Evolutionary conservation across 2,797 vertebrate genomes (phyloP), one percentile per base, ranked within the genome.

Genomic region (Pelochelys cantorii): DNA sequence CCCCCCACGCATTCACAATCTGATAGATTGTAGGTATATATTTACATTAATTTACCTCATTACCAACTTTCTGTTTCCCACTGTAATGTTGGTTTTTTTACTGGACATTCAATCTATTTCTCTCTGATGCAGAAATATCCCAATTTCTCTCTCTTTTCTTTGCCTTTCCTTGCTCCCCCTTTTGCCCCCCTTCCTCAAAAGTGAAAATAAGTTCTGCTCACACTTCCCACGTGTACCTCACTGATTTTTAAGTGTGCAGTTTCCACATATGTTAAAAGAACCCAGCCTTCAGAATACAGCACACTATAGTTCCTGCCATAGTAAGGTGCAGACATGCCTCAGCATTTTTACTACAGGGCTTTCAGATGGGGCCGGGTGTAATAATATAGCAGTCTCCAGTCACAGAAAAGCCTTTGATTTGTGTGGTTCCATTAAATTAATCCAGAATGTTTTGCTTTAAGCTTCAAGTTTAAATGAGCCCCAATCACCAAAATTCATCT

Each of bases 11-110:
- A 8, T 59, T 9, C 10, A 56, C 8, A 56, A 31, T 12, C 29
- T 15, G 8, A 1, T 27, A 2, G 2, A 5, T 81, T 31, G 80
- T 23, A 5, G 53, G 1, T 1, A 31, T 11, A 37, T 71, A 71
- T 71, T 71, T 71, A 52, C 9, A 77, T 77, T 77, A 17, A 27
- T 29, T 52, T 52, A 77, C 74, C 13, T 5, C 14, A 8, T 52
- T 52, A 7, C 74, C 25, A 23, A 4, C 18, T 71, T 22, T 77
- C 25, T 27, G 74, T 77, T 77, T 29, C 42, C 8, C 42, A 17
- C 25, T 23, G 22, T 27, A 48, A 77, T 14, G 74, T 22, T 71
- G n/a, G 18, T 71, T 37, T 71, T 9, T 23, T 52, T 15, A 77
- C 27, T 48, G 25, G 74, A 10, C 25, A 77, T 52, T 77, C 42